A percentile compares a stretch with the other conserved stretches of the same genome.
Evolutionary conservation across 2,113 vertebrate genomes (phyloP).

Genomic region (Cichladusa arquata): DNA sequence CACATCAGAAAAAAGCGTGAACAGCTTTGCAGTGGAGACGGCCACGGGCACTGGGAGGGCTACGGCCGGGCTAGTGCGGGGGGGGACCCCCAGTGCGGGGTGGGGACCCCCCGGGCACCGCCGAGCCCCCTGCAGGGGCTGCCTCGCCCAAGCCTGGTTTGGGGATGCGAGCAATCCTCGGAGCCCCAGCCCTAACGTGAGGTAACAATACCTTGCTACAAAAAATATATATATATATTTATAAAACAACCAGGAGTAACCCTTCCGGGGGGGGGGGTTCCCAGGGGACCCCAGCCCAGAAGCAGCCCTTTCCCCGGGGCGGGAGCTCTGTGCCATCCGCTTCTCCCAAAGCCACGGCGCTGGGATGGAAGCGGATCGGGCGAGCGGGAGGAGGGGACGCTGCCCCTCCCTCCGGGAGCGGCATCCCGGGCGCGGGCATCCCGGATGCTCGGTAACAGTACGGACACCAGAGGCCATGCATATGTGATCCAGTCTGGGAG

Average conservation of each 20-base stretch:
- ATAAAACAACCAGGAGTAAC: constrained; percentile 44
- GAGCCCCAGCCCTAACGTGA: constrained; percentile 25
- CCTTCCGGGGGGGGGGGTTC: not conserved
- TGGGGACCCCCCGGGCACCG: not conserved
- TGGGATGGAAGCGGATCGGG: not conserved
- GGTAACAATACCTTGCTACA: constrained; percentile 64
- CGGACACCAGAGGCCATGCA: constrained; percentile 76
- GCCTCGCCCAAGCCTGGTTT: not conserved
- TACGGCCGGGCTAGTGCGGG: not conserved
- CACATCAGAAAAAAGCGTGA: constrained; percentile 28
- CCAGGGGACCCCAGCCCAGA: constrained; percentile 25
- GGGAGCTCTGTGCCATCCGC: not conserved
- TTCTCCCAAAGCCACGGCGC: not conserved
- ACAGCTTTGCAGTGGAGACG: constrained; percentile 9
- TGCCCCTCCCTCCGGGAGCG: not conserved
- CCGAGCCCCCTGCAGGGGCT: not conserved
- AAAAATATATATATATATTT: constrained; percentile 53
- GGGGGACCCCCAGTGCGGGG: not conserved
- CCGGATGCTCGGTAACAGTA: constrained; percentile 65
- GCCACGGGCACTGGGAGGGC: not conserved
- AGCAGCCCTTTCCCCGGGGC: constrained; percentile 39
- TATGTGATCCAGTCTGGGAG: constrained; percentile 27
- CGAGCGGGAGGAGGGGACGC: not conserved
- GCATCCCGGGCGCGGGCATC: constrained; percentile 40
- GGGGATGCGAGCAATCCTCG: not conserved